These are phyloP conservation scores for Eurystomus gularis DNA, from an alignment of 2,113 vertebrate species.

Conservation along the genomic window DNA sequence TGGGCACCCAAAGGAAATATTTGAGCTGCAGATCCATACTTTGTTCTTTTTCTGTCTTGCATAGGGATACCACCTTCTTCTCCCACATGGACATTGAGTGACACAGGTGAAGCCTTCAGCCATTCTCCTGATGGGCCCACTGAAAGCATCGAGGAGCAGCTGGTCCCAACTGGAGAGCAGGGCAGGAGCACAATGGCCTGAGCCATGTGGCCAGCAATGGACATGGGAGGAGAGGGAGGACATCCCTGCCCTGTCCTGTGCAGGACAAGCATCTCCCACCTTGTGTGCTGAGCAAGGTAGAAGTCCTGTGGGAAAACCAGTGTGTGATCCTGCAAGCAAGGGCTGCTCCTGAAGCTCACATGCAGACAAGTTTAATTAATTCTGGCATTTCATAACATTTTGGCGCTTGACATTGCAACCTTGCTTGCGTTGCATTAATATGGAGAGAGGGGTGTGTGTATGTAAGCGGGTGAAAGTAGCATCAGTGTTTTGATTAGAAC, in stretches of 20 bases:
- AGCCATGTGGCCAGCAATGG: accelerated
- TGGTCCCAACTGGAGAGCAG: neutral
- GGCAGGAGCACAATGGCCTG: neutral
- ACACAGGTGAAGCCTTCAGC: neutral
- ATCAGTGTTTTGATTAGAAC: neutral
- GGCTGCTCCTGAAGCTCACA: neutral
- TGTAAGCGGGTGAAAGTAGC: neutral
- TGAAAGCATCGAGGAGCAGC: neutral
- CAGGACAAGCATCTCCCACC: accelerated
- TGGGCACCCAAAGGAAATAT: neutral
- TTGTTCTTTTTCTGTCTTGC: neutral
- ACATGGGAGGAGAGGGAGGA: neutral
- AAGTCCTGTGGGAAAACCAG: neutral
- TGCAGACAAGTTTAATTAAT: neutral
- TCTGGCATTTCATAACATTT: neutral
- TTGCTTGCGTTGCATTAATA: accelerated
- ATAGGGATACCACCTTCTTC: neutral
- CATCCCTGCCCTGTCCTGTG: accelerated
- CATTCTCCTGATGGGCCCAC: accelerated
- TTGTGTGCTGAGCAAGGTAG: neutral
- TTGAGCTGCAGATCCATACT: neutral
- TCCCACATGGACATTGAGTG: accelerated
- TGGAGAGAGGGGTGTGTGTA: neutral
- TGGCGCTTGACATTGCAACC: neutral
- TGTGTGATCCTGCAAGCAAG: neutral